phyloP scores from a whole-genome alignment of 30 jellyfish, hydroid and myxozoan genomes.

The Rhopilema esculentum region DNA sequence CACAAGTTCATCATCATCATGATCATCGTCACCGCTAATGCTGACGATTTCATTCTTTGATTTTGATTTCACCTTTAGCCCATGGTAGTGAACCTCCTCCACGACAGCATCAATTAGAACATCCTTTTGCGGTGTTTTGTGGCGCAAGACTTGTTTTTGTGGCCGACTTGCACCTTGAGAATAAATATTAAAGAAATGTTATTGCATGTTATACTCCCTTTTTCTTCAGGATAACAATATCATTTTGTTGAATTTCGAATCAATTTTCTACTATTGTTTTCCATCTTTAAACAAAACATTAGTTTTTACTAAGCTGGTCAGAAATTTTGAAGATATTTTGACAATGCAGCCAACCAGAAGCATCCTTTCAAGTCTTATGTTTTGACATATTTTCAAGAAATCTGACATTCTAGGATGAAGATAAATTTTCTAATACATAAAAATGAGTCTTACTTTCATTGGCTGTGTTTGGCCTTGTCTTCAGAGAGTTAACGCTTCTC shows the following conservation, averaged over 20 bases:
- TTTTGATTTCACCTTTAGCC: neutral
- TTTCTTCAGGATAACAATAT: too few species aligned
- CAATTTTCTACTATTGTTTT: too few species aligned
- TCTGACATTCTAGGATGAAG: too few species aligned
- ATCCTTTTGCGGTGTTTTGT: constrained; percentile 5
- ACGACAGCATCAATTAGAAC: neutral
- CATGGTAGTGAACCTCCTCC: neutral
- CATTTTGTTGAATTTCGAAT: too few species aligned
- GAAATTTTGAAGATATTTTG: too few species aligned
- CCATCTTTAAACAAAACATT: too few species aligned
- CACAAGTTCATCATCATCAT: neutral
- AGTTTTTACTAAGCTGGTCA: too few species aligned
- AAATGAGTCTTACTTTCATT: neutral
- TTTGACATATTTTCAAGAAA: too few species aligned
- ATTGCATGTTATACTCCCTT: neutral
- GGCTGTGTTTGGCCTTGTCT: neutral
- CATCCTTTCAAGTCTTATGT: too few species aligned
- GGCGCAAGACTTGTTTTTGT: neutral
- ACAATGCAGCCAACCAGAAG: too few species aligned
- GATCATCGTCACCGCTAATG: neutral
- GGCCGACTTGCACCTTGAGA: neutral
- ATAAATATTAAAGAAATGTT: too few species aligned
- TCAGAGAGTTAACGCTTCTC: neutral
- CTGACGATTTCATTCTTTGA: neutral
- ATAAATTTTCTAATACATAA: neutral